These are phyloP conservation scores for Oryzias javanicus DNA, from an alignment of 2,113 vertebrate genomes.

Conservation along the genomic window DNA sequence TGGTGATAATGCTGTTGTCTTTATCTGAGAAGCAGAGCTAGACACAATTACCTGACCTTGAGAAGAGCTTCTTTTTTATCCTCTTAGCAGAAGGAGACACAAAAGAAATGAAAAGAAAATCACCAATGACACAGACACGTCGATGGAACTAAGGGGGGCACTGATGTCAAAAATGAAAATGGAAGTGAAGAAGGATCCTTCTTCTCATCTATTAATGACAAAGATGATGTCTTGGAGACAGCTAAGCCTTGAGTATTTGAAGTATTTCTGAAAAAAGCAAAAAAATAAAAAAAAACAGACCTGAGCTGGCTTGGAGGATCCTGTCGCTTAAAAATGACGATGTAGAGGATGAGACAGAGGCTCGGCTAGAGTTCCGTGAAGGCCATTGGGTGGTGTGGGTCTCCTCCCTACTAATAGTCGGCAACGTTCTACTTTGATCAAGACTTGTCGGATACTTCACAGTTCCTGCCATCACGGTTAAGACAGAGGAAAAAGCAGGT, in stretches of 20 bases:
- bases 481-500: slow-evolving; percentile 74
- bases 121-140: slow-evolving; percentile 17
- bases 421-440: slow-evolving; percentile 72
- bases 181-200: slow-evolving; percentile 18
- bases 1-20: slow-evolving; percentile 22
- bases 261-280: slow-evolving; percentile 57
- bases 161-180: slow-evolving; percentile 23
- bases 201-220: slow-evolving; percentile 22
- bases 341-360: slow-evolving; percentile 68
- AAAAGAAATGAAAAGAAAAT: slow-evolving; percentile 11
- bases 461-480: slow-evolving; percentile 73
- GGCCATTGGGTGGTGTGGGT: slow-evolving; percentile 77
- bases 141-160: slow-evolving; percentile 20
- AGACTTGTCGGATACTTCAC: slow-evolving; percentile 65
- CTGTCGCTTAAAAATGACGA: slow-evolving; percentile 53
- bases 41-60: slow-evolving; percentile 12
- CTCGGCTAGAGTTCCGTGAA: slow-evolving; percentile 72
- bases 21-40: slow-evolving; percentile 12
- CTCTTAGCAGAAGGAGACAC: slow-evolving; percentile 16
- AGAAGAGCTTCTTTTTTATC: slow-evolving; percentile 26
- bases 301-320: slow-evolving; percentile 77
- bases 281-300: slow-evolving; percentile 80
- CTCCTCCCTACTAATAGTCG: slow-evolving; percentile 76
- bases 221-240: slow-evolving; percentile 17
- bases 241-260: slow-evolving; percentile 28